Evolutionary conservation across 2,888 invertebrate species (phyloP).

Genomic region (Congeria kusceri): DNA sequence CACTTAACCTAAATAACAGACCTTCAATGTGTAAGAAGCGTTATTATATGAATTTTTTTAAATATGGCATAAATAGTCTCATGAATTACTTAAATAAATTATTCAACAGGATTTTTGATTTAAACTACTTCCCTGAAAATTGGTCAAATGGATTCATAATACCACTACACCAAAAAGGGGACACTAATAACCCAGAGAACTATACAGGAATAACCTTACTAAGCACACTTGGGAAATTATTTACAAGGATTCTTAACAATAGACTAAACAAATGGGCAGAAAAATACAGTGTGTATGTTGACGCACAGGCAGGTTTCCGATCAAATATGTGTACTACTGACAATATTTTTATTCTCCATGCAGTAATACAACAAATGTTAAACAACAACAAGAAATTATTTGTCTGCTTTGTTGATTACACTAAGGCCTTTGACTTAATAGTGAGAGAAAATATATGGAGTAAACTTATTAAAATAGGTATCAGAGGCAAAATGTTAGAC

Average conservation of each 20-base stretch:
- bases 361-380: too few relatives aligned
- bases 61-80: slow-evolving; percentile 11
- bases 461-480: too few relatives aligned
- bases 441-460: too few relatives aligned
- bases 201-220: slow-evolving; percentile 30
- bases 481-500: too few relatives aligned
- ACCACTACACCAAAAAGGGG: slow-evolving; percentile 27
- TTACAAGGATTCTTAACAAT: slow-evolving; percentile 18
- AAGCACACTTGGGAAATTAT: slow-evolving; percentile 19
- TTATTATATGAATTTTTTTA: too few relatives aligned
- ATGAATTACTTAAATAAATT: background rate
- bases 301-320: slow-evolving; percentile 15
- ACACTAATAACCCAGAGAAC: slow-evolving; percentile 12
- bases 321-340: slow-evolving; percentile 8
- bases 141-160: slow-evolving; percentile 23
- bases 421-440: too few relatives aligned
- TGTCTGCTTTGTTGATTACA: too few relatives aligned
- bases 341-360: slow-evolving; percentile 14
- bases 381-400: too few relatives aligned
- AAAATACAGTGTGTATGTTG: slow-evolving; percentile 10
- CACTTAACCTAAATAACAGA: too few relatives aligned
- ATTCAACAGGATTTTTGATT: slow-evolving; percentile 15
- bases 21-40: too few relatives aligned
- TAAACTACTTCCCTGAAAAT: slow-evolving; percentile 6
- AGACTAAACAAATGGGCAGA: slow-evolving; percentile 12